phyloP scores from a whole-genome alignment of 2,888 invertebrate genomes.

The Rhingia rostrata region DNA sequence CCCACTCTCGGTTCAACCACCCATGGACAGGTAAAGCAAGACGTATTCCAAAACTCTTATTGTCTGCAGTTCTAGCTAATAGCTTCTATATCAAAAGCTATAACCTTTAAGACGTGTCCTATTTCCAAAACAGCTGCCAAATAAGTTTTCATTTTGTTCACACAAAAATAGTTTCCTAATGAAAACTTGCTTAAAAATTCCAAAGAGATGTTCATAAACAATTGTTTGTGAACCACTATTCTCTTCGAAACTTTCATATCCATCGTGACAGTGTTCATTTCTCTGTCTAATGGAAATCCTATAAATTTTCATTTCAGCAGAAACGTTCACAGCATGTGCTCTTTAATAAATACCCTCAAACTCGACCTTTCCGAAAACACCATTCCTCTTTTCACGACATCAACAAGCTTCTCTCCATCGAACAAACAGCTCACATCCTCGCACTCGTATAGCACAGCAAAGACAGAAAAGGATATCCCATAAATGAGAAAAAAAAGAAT shows the following conservation, averaged over 20 bases:
- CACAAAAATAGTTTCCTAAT: background rate
- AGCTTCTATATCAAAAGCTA: too few relatives aligned
- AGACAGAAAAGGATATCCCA: background rate
- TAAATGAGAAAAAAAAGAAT: conserved; percentile 23
- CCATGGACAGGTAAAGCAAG: too few relatives aligned
- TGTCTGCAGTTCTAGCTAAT: too few relatives aligned
- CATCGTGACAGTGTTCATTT: conserved; percentile 8
- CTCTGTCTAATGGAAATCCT: background rate
- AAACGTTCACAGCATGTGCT: conserved; percentile 34
- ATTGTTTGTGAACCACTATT: conserved; percentile 13
- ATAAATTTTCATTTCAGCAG: conserved; percentile 53
- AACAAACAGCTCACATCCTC: background rate
- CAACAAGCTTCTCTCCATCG: conserved; percentile 1
- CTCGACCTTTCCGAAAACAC: conserved; percentile 3
- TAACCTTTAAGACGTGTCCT: too few relatives aligned
- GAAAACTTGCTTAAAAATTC: background rate
- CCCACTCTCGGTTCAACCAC: too few relatives aligned
- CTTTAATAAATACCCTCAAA: background rate
- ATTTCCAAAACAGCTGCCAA: too few relatives aligned
- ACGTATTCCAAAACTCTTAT: too few relatives aligned
- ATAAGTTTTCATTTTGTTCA: too few relatives aligned
- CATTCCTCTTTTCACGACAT: conserved; percentile 15
- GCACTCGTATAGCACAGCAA: background rate
- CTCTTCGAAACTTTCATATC: background rate
- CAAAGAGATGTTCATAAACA: background rate